A percentile compares a stretch with the other conserved stretches of the same genome.
These are phyloP conservation scores for Erebia aethiops DNA, from an alignment of 2,888 invertebrate species.

Conservation along the genomic window DNA sequence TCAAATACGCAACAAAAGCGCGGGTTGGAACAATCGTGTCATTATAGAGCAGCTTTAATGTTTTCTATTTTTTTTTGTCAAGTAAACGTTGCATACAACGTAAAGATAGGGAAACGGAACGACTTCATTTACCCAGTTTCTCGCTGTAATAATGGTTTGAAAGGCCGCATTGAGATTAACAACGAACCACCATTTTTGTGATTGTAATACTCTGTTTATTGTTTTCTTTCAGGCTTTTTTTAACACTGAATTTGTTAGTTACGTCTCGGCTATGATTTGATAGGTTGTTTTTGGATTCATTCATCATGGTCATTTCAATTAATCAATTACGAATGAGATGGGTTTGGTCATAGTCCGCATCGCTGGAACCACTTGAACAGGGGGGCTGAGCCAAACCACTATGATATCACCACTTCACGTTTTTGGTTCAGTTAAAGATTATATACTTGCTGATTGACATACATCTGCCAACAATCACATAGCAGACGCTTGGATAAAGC, in stretches of 20 bases:
- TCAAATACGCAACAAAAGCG: slow-evolving; percentile 11
- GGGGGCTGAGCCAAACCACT: too few relatives aligned
- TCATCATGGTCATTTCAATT: too few relatives aligned
- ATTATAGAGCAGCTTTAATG: slow-evolving; percentile 1
- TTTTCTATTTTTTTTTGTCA: slow-evolving; percentile 20
- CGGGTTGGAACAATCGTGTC: slow-evolving; percentile 3
- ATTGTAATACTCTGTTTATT: slow-evolving; percentile 24
- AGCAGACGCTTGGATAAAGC: too few relatives aligned
- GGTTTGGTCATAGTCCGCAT: too few relatives aligned
- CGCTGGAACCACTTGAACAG: too few relatives aligned
- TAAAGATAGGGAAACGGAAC: slow-evolving; percentile 26
- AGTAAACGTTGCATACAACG: slow-evolving; percentile 23
- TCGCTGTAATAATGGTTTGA: slow-evolving; percentile 28
- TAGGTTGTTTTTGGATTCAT: neutral
- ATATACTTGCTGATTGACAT: too few relatives aligned
- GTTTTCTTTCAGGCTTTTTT: slow-evolving; percentile 17
- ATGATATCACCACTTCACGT: too few relatives aligned
- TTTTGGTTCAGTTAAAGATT: too few relatives aligned
- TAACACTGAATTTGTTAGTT: neutral
- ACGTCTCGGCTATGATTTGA: neutral
- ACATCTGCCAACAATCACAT: too few relatives aligned
- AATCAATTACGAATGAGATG: too few relatives aligned
- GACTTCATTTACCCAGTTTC: slow-evolving; percentile 31
- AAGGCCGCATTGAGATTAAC: slow-evolving; percentile 30
- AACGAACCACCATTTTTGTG: slow-evolving; percentile 29